A percentile compares a stretch with the other conserved stretches of the same genome.
phyloP scores from a whole-genome alignment of 2,113 vertebrate genomes.

The Onychostoma macrolepis region DNA sequence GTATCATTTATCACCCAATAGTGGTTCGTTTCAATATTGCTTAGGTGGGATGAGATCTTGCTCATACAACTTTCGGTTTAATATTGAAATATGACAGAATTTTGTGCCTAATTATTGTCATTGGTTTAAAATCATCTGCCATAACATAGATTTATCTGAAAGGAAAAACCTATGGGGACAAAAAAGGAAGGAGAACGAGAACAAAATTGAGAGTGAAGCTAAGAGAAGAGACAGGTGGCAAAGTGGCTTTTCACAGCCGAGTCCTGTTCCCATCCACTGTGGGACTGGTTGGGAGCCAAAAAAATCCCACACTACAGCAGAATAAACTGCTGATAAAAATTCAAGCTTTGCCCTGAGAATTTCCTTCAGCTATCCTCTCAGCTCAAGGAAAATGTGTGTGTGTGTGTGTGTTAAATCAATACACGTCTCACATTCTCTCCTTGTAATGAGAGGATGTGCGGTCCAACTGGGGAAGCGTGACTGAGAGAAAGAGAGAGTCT shows the following conservation, averaged over 20 bases:
- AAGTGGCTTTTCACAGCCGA: background rate
- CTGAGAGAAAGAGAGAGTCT: background rate
- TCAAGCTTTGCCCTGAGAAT: conserved; percentile 20
- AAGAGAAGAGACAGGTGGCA: conserved; percentile 24
- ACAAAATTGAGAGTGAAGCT: background rate
- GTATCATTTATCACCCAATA: background rate
- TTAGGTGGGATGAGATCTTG: conserved; percentile 15
- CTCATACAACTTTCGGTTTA: conserved; percentile 1
- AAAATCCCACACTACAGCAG: conserved; percentile 24
- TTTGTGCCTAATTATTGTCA: conserved; percentile 13
- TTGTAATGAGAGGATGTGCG: conserved; percentile 43
- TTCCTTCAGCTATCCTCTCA: conserved; percentile 41
- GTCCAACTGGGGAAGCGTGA: conserved; percentile 10
- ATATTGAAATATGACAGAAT: conserved; percentile 28
- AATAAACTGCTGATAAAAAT: conserved; percentile 45
- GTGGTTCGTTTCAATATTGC: background rate
- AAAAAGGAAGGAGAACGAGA: background rate
- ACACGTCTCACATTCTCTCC: conserved; percentile 44
- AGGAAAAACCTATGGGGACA: background rate
- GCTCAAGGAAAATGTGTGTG: conserved; percentile 20
- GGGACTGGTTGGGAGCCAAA: conserved; percentile 3
- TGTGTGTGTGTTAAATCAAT: conserved; percentile 50
- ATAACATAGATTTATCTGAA: background rate
- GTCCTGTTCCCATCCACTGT: conserved; percentile 9
- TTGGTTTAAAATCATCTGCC: conserved; percentile 8